Conservation (phyloP, 2,888 invertebrate genomes). For the Nomada lathburiana region DNA sequence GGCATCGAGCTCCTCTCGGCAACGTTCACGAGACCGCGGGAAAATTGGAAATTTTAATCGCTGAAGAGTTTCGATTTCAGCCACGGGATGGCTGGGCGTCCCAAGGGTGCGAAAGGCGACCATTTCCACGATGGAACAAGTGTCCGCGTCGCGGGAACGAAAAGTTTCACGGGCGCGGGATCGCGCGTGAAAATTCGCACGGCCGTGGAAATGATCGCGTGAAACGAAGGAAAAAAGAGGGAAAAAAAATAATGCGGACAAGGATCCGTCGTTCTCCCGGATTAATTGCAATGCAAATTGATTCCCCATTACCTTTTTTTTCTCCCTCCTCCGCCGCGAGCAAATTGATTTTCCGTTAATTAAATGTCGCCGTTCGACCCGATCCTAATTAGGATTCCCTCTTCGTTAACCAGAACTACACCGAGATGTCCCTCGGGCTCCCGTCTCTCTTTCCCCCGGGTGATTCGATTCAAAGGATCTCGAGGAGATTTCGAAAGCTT, state of each 20-base stretch:
- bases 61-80: conserved; percentile 3
- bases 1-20: background rate
- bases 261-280: conserved; percentile 31
- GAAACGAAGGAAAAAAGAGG: background rate
- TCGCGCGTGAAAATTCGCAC: conserved; percentile 10
- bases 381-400: conserved; percentile 62
- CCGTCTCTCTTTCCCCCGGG: background rate
- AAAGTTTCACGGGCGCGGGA: background rate
- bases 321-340: background rate
- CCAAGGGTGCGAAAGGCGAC: background rate
- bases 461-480: conserved; percentile 31
- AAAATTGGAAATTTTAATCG: conserved; percentile 14
- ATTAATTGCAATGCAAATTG: conserved; percentile 63
- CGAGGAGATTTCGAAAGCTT: conserved; percentile 47
- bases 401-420: conserved; percentile 34
- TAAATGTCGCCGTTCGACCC: conserved; percentile 57
- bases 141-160: background rate
- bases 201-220: background rate
- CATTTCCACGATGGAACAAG: background rate
- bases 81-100: background rate
- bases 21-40: background rate
- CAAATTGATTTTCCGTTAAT: conserved; percentile 64
- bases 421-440: conserved; percentile 10
- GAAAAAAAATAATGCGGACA: background rate
- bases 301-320: conserved; percentile 38